Base-by-base conservation (phyloP, 1,140 invertebrate species). In the Drosophila sulfurigaster region DNA sequence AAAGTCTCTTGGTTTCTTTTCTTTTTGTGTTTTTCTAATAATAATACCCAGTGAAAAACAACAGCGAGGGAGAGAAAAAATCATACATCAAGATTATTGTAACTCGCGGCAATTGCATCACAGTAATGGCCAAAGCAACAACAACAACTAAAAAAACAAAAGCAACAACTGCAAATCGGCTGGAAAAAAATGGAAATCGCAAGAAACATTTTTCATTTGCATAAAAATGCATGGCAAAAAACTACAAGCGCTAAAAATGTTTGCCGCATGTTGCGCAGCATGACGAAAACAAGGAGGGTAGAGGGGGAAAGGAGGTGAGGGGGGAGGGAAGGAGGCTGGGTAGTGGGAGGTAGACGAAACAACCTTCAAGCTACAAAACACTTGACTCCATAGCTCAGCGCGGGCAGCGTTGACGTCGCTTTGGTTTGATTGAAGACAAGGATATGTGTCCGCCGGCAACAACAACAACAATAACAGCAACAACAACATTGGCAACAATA, bases 381-480 rank as follows among this genome's bases (percentile, higher is more conserved):
- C 85, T 89, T 89, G 85, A 89, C 85, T 89, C 72, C 79, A 35
- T 62, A 65, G 73, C 79, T 49, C 46, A 28, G 41, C 66, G 54
- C n/a, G 38, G 51, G 63, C 62, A 38, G 70, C 76, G 88, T 83
- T 91, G 88, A 81, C 79, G 86, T 79, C 88, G 80, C 82, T 83
- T 87, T 81, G 82, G 78, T 91, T 91, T 91, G 88, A 91, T 88
- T 91, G 88, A 91, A 85, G 88, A 85, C 88, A 89, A 91, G 89
- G 88, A 91, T 91, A 91, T 91, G 76, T 91, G 88, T 91, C 89
- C 83, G 83, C 69, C 57, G 86, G 82, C 56, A 46, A 15, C 68
- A 57, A 62, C 60, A 62, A 35, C 70, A 49, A 6, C 56, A 46
- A 15, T 59, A 56, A 62, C 60, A 60, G 20, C 63, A 49, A 6